Conservation (phyloP, 2,113 vertebrate species). For the Zapus hudsonius region DNA sequence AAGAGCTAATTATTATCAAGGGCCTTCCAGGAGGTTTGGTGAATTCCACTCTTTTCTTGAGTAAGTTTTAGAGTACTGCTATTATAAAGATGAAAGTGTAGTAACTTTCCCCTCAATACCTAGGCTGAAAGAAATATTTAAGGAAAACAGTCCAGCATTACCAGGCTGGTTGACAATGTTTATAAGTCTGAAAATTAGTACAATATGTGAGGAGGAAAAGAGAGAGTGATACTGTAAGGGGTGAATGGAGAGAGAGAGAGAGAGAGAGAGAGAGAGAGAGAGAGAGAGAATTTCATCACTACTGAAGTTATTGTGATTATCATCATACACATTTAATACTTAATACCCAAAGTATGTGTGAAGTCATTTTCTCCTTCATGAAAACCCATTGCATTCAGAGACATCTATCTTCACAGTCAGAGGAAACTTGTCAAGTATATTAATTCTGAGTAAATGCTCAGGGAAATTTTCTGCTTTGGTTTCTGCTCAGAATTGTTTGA, state of each 20-base stretch:
- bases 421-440: neutral
- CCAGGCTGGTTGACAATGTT: neutral
- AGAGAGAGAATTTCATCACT: neutral
- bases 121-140: neutral
- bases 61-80: constrained; percentile 1
- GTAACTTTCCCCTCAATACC: neutral
- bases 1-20: constrained; percentile 14
- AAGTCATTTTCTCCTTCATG: neutral
- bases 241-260: neutral
- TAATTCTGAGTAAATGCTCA: too few relatives aligned
- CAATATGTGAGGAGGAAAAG: neutral
- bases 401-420: neutral
- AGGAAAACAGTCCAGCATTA: neutral
- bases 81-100: neutral
- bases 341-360: neutral
- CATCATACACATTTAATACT: neutral
- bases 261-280: neutral
- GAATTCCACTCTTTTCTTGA: neutral
- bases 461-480: neutral
- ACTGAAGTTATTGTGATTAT: neutral
- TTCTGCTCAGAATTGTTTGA: neutral
- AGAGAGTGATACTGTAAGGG: neutral
- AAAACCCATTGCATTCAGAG: neutral
- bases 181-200: neutral
- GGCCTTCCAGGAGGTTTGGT: neutral